Percentiles rank a stretch among this genome's conserved stretches.
Evolutionary conservation across 2,797 vertebrate species (phyloP).

Genomic region (Brachyrhaphis roseni): DNA sequence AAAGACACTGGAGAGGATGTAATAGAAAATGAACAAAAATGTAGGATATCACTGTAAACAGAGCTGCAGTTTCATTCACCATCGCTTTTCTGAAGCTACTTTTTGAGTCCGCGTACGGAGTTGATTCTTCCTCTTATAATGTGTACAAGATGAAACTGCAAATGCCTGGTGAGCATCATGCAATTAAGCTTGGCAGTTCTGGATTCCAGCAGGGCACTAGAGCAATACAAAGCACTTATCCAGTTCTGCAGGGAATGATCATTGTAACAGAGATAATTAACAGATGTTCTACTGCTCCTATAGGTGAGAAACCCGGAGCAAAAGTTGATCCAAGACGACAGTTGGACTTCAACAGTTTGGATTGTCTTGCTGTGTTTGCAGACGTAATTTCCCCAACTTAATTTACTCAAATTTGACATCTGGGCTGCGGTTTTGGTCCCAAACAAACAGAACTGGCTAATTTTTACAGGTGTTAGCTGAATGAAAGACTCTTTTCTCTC

Average conservation of each 20-base stretch:
- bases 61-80: background rate
- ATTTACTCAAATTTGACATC: slow-evolving; percentile 21
- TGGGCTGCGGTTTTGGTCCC: background rate
- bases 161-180: slow-evolving; percentile 12
- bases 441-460: slow-evolving; percentile 6
- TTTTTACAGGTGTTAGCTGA: background rate
- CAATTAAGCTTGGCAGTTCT: slow-evolving; percentile 13
- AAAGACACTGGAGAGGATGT: slow-evolving; percentile 35
- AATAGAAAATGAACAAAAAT: slow-evolving; percentile 29
- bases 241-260: slow-evolving; percentile 27
- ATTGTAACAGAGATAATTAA: slow-evolving; percentile 19
- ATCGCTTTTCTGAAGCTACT: slow-evolving; percentile 31
- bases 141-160: background rate
- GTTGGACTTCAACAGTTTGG: slow-evolving; percentile 1
- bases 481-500: background rate
- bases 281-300: slow-evolving; percentile 40
- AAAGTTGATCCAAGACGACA: slow-evolving; percentile 1
- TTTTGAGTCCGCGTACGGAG: slow-evolving; percentile 18
- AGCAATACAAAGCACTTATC: slow-evolving; percentile 14
- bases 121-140: background rate
- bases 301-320: slow-evolving; percentile 5
- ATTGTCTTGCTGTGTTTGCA: slow-evolving; percentile 3
- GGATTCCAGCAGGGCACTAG: slow-evolving; percentile 9
- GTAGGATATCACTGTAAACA: background rate
- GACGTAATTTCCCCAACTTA: slow-evolving; percentile 6